These are phyloP conservation scores for Maniola jurtina DNA, from an alignment of 1,140 invertebrate genomes.

Conservation along the genomic window DNA sequence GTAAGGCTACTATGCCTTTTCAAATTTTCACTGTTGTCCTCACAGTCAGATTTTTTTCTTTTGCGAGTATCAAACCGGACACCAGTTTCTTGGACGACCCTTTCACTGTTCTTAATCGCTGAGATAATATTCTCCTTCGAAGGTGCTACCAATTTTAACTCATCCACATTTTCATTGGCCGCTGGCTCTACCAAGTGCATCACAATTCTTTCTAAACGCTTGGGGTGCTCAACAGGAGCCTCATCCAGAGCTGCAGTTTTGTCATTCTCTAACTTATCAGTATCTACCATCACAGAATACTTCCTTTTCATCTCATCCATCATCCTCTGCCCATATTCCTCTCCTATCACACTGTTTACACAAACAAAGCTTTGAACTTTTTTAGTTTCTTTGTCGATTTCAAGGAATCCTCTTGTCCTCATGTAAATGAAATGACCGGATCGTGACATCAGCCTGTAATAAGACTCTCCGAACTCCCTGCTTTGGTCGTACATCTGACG, in stretches of 20 bases:
- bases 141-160: conserved; percentile 63
- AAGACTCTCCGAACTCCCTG: conserved; percentile 88
- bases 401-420: conserved; percentile 89
- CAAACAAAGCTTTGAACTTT: conserved; percentile 92
- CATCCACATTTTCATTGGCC: conserved; percentile 63
- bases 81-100: conserved; percentile 64
- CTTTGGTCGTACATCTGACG: conserved; percentile 92
- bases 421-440: conserved; percentile 91
- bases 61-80: conserved; percentile 67
- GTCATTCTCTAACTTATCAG: conserved; percentile 59
- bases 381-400: conserved; percentile 86
- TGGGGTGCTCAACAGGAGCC: conserved; percentile 82
- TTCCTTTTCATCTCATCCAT: conserved; percentile 87
- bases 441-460: conserved; percentile 88
- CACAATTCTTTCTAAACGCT: conserved; percentile 83
- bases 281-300: conserved; percentile 84
- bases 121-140: conserved; percentile 70
- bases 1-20: conserved; percentile 56
- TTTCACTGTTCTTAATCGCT: conserved; percentile 71
- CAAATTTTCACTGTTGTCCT: conserved; percentile 52
- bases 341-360: conserved; percentile 87
- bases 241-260: conserved; percentile 57
- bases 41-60: conserved; percentile 56
- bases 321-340: conserved; percentile 84
- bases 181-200: conserved; percentile 83